Evolutionary conservation across 1,140 invertebrate genomes (phyloP), one percentile per base, ranked within the genome.

Genomic region (Magallana gigas): DNA sequence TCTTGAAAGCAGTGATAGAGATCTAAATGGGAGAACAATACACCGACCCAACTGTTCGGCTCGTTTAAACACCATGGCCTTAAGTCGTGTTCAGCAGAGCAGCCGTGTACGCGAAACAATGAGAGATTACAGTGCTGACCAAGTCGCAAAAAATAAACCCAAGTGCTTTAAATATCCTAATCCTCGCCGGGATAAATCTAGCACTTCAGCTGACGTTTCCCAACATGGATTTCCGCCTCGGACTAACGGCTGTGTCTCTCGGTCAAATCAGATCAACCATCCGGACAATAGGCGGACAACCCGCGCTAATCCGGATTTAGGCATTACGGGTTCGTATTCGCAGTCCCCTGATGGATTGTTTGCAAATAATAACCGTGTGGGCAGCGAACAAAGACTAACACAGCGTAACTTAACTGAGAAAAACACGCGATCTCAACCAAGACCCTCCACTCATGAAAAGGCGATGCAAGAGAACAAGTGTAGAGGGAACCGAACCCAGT

Each of bases 131-230:
- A n/a, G 23, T 29, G 23, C 83, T 60, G 83, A 36, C 57, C 83
- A 84, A 62, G 57, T 7, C 83, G 57, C 83, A 84, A 84, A 62
- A 84, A 59, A 84, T 59, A 84, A 84, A 84, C 29, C 59, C 59
- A 62, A 84, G 83, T 59, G 83, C 14, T 84, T 60, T 84, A 84
- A 84, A 84, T 60, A 36, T 58, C 56, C 57, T 76, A 76, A 76
- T 76, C 12, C 68, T 76, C 68, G 68, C 3, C 23, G 68, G 36
- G 68, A 76, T 76, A 76, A 76, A 76, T 76, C 68, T 23, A 23
- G 68, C 68, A 23, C 68, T 76, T 76, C 68, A 76, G 36, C 68
- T 76, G 68, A 76, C 68, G 23, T 76, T 76, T 76, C 68, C 68
- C 68, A 18, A 76, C 68, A 76, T 12, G 68, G 68, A 76, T 76